These are phyloP conservation scores for Percopsis transmontana DNA, from an alignment of 2,113 vertebrate species.

Conservation along the genomic window DNA sequence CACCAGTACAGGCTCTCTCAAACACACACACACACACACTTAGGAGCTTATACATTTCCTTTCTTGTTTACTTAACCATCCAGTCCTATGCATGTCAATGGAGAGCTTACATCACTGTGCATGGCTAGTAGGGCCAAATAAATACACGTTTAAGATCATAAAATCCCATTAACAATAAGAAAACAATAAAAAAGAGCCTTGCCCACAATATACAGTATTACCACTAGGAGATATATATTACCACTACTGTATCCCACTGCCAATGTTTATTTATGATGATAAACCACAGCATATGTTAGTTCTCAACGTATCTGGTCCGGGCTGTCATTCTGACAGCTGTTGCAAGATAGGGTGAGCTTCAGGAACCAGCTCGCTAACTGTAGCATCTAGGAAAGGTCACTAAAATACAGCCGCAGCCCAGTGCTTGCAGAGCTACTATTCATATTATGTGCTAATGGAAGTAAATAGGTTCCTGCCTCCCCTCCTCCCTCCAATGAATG, in stretches of 20 bases:
- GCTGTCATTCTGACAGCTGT: no score
- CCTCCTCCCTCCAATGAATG: conserved; percentile 5
- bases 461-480: conserved; percentile 34
- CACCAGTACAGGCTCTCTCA: background rate
- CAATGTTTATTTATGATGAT: no score
- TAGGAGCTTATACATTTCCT: conserved; percentile 40
- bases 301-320: no score
- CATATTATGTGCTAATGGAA: conserved; percentile 56
- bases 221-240: no score
- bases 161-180: background rate
- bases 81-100: conserved; percentile 14
- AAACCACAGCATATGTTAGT: no score
- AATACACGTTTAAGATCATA: background rate
- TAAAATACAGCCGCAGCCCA: background rate
- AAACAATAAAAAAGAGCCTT: conserved; percentile 15
- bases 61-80: conserved; percentile 52
- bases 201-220: conserved; percentile 31
- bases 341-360: conserved; percentile 5
- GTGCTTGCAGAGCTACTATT: conserved; percentile 23
- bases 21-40: conserved; percentile 12
- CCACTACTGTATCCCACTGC: no score
- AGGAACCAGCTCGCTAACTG: conserved; percentile 10
- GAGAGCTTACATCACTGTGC: background rate
- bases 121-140: background rate
- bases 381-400: no score